Conservation (phyloP, 1,140 invertebrate species). For the Drosophila aff. region DNA sequence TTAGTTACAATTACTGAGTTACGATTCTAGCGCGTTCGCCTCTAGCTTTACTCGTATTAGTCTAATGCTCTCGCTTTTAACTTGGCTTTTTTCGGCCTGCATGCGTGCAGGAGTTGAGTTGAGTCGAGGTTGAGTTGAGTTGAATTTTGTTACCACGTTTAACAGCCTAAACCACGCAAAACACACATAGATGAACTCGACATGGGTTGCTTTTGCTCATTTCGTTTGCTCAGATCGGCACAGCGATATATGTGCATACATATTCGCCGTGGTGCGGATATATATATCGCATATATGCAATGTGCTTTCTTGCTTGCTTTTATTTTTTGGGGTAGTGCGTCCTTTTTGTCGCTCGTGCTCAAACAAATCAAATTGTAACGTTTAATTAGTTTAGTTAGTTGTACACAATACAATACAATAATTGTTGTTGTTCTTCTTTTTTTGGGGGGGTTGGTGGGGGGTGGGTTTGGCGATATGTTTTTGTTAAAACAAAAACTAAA, state of each 20-base stretch:
- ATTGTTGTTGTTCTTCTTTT: constrained; percentile 35
- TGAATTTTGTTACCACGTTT: constrained; percentile 60
- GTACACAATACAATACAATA: constrained; percentile 72
- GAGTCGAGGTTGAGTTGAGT: constrained; percentile 12
- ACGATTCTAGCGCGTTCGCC: constrained; percentile 38
- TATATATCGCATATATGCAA: constrained; percentile 52
- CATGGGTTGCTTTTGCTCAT: constrained; percentile 70
- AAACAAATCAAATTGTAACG: constrained; percentile 81
- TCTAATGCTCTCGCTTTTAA: constrained; percentile 36
- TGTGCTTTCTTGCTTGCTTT: constrained; percentile 32
- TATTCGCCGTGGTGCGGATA: constrained; percentile 43
- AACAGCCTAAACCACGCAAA: constrained; percentile 85
- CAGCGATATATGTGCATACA: constrained; percentile 55
- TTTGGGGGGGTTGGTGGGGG: constrained; percentile 15
- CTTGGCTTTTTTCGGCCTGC: constrained; percentile 37
- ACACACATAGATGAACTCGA: constrained; percentile 85
- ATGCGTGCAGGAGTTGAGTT: constrained; percentile 49
- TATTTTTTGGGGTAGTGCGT: constrained; percentile 46
- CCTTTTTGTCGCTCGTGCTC: constrained; percentile 70
- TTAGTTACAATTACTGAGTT: constrained; percentile 35
- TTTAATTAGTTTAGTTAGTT: constrained; percentile 71
- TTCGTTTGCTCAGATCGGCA: constrained; percentile 36
- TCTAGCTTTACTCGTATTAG: constrained; percentile 11
- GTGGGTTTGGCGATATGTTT: constrained; percentile 16
- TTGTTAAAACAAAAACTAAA: constrained; percentile 55